Conservation (phyloP, 2,888 invertebrate species). For the Drosophila mimetica region DNA sequence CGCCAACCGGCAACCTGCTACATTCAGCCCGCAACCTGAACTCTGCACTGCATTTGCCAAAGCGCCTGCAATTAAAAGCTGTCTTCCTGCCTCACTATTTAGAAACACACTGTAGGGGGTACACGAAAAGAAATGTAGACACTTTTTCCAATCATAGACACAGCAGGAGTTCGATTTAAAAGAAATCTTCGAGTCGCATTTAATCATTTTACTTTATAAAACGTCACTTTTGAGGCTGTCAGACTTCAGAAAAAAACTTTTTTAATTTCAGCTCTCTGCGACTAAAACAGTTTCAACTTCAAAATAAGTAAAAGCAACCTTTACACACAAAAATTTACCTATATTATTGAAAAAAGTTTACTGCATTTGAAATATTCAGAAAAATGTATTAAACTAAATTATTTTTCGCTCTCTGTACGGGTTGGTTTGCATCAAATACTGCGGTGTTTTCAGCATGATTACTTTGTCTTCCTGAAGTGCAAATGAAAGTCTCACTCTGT, state of each 20-base stretch:
- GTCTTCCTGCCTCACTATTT: conserved; percentile 17
- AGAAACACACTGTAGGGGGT: not conserved
- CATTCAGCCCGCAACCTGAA: conserved; percentile 16
- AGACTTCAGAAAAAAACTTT: no score
- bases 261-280: no score
- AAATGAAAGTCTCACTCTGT: conserved; percentile 37
- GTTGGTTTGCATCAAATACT: conserved; percentile 53
- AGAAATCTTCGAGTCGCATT: no score
- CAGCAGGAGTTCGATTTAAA: no score
- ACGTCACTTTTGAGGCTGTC: no score
- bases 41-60: conserved; percentile 49
- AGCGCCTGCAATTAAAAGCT: conserved; percentile 50
- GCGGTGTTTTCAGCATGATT: conserved; percentile 69
- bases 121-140: not conserved
- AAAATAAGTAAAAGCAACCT: no score
- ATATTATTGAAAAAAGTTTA: no score
- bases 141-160: no score
- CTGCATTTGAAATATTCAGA: no score
- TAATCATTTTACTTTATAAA: no score
- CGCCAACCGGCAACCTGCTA: conserved; percentile 19
- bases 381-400: not conserved
- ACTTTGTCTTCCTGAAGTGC: conserved; percentile 50
- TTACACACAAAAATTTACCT: no score
- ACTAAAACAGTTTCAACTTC: no score
- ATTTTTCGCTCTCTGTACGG: conserved; percentile 4